Base-by-base conservation (phyloP, 2,888 invertebrate species). In the Flexamia atlantica region DNA sequence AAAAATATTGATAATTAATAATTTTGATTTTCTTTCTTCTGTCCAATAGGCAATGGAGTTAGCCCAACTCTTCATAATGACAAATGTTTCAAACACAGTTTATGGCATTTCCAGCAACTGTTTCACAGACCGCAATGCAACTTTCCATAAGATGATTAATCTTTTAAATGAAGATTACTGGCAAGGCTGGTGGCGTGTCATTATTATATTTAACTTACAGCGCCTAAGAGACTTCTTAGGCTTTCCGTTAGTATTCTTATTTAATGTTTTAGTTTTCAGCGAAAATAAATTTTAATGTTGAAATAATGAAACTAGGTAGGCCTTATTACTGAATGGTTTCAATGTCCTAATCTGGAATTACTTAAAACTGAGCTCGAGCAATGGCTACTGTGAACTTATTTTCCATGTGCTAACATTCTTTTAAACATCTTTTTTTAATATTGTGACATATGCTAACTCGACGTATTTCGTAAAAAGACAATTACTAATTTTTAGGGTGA, bases 51-150 rank as follows among this genome's bases (percentile, higher is more conserved):
- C 79, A 17, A 30, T 28, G n/a, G 57, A 79, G 2, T 2, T 79
- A 32, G 79, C 57, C 1, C 25, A 50, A n/a, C 79, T 79, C 32
- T 79, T 79, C 36, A 36, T 36, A 4, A 79, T 79, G 79, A 50
- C 46, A n/a, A 53, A 53, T 17, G 36, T 79, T 4, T 79, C 79
- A 14, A 79, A 23, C 20, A 32, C 30, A 17, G 79, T 79, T 25
- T 79, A 50, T 53, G 79, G 79, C 9, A 57, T 79, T 23, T 7
- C 30, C 17, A 79, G 79, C 79, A 79, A 79, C 79, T 79, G 79
- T 36, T 79, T 79, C 79, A 32, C 32, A 0, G 79, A 79, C 20
- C 79, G 57, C 17, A n/a, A 79, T 28, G 5, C 79, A 9, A 23
- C n/a, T 0, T 57, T 32, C 36, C 79, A 20, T 14, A 79, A 79